Evolutionary conservation across 2,888 invertebrate species (phyloP), one percentile per base, ranked within the genome.

Genomic region (Macrophya alboannulata): DNA sequence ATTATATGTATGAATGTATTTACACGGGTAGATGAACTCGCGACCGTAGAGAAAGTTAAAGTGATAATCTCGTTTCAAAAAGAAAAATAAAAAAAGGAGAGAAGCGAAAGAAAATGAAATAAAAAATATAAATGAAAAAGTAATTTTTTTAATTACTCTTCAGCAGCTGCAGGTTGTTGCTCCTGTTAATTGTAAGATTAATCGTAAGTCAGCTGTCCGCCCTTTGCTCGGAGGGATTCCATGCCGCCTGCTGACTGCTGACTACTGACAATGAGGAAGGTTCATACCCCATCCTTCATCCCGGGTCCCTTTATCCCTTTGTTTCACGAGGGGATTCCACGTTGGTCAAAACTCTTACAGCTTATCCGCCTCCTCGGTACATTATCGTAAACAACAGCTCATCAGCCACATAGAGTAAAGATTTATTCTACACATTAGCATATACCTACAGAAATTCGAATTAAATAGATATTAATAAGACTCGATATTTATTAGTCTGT

Each of bases 191-290:
- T 77, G 77, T 77, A 55, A 77, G 77, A 77, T 77, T 77, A 77
- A 77, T 77, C 25, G 51, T 55, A 31, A 77, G 77, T 51, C 77
- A 21, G 25, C 55, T 48, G 51, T 62, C 59, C 81, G 59, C 81
- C 81, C 62, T 81, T 43, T 81, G 62, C 81, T 25, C n/a, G 59
- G 43, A n/a, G 81, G 17, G 15, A 43, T 62, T 62, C 40, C 62
- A 51, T 51, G 48, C 81, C 81, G 43, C 25, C 81, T 59, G 51
- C 21, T 55, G 77, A 55, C 77, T 77, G 77, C 77, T 77, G 77
- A 81, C 40, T 59, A 40, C 62, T 81, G 81, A 81, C 81, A 81
- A 81, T 81, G 81, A 81, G 81, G n/a, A 62, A 81, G 81, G 81
- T 81, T 81, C 62, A 43, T 81, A 31, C 77, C 55, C 62, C 79